Evolutionary conservation across 2,888 invertebrate genomes (phyloP).

Genomic region (Philereme transversata): DNA sequence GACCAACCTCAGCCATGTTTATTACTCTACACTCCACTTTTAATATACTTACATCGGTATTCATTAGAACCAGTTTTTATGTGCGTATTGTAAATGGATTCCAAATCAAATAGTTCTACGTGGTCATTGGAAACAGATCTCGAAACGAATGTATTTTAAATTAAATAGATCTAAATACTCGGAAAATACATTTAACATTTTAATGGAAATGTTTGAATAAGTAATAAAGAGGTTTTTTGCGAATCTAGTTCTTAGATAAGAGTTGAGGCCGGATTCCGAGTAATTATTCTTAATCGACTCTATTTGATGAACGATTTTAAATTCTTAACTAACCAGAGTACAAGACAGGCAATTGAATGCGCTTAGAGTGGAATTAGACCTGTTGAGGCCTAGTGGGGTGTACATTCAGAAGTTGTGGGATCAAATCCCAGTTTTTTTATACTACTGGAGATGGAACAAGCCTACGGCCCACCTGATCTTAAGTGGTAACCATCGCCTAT

Average conservation of each 20-base stretch:
- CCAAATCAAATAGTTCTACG: slow-evolving; percentile 28
- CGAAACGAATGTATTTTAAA: slow-evolving; percentile 18
- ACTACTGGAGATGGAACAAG: no score
- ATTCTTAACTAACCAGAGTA: no score
- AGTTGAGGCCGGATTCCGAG: not conserved
- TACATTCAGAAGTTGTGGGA: no score
- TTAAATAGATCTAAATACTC: slow-evolving; percentile 22
- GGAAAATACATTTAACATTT: slow-evolving; percentile 18
- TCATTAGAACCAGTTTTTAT: slow-evolving; percentile 33
- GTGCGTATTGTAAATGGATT: slow-evolving; percentile 31
- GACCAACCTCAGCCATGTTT: slow-evolving; percentile 23
- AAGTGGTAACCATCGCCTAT: no score
- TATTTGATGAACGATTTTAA: no score
- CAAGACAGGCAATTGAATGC: no score
- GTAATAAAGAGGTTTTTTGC: slow-evolving; percentile 3
- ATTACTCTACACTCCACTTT: slow-evolving; percentile 14
- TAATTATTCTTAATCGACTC: no score
- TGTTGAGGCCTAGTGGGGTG: no score
- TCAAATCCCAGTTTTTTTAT: no score
- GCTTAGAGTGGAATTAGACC: no score
- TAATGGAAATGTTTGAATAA: slow-evolving; percentile 18
- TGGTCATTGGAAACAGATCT: slow-evolving; percentile 29
- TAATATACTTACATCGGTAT: slow-evolving; percentile 15
- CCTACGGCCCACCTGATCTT: no score
- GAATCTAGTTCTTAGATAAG: slow-evolving; percentile 3